phyloP scores from a whole-genome alignment of 2,797 vertebrate species.

The Caiman crocodilus region DNA sequence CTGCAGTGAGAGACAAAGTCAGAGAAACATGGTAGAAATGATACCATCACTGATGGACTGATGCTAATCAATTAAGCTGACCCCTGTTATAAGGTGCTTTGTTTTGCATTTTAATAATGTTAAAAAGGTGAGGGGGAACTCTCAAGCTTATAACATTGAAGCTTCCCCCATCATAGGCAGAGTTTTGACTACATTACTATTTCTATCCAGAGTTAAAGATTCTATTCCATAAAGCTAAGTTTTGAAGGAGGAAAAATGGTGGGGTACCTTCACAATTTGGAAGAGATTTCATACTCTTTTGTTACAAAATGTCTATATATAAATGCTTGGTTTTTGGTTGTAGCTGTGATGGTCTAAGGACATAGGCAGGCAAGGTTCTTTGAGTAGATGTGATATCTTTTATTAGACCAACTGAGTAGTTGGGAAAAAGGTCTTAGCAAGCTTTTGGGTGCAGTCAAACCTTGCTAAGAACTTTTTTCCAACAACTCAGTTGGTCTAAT shows the following conservation, averaged over 20 bases:
- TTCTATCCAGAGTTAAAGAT: not conserved
- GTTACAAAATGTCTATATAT: not conserved
- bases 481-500: too few relatives aligned
- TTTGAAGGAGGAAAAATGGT: not conserved
- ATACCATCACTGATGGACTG: not conserved
- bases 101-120: not conserved
- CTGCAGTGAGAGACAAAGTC: not conserved
- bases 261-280: not conserved
- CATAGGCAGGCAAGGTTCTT: too few relatives aligned
- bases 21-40: not conserved
- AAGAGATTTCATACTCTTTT: not conserved
- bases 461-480: too few relatives aligned
- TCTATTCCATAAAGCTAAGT: not conserved
- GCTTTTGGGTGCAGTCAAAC: too few relatives aligned
- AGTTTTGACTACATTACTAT: not conserved
- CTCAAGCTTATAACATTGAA: not conserved
- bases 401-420: too few relatives aligned
- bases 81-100: not conserved
- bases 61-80: not conserved
- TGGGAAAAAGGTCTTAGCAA: too few relatives aligned
- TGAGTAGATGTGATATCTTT: too few relatives aligned
- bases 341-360: too few relatives aligned
- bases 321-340: not conserved
- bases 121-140: not conserved
- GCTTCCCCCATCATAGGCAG: not conserved